phyloP scores from a whole-genome alignment of 2,888 invertebrate species.

The Sesia bembeciformis region DNA sequence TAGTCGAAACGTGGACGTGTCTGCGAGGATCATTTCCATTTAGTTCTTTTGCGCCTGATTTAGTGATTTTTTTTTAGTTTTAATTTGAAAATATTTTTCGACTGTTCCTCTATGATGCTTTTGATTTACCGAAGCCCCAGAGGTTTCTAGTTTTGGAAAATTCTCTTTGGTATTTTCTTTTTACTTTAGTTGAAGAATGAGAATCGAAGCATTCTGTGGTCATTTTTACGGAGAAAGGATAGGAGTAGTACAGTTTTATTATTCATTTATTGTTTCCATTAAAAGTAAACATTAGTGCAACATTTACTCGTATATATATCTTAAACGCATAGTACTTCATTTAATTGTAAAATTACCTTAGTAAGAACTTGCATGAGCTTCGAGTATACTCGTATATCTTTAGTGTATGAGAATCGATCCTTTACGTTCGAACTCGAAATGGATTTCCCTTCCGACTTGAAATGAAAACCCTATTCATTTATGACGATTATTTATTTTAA shows the following conservation, averaged over 20 bases:
- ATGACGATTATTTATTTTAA: neutral
- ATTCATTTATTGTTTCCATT: conserved; percentile 70
- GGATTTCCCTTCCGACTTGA: neutral
- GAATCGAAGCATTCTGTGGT: conserved; percentile 28
- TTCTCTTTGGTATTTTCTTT: neutral
- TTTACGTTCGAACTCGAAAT: neutral
- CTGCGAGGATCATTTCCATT: conserved; percentile 25
- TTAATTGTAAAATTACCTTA: conserved; percentile 34
- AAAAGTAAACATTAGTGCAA: conserved; percentile 26
- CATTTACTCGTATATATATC: conserved; percentile 45
- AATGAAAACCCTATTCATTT: neutral
- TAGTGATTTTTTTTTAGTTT: conserved; percentile 35
- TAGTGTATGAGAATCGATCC: neutral
- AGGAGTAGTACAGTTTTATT: conserved; percentile 56
- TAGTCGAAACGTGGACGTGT: conserved; percentile 44
- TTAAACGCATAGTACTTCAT: conserved; percentile 50
- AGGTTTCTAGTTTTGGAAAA: neutral
- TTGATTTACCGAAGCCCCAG: neutral
- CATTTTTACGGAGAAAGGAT: conserved; percentile 23
- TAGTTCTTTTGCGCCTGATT: conserved; percentile 42
- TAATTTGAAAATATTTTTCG: conserved; percentile 24
- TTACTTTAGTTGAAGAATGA: neutral
- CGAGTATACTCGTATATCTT: conserved; percentile 12
- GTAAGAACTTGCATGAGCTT: conserved; percentile 55
- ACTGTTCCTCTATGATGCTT: conserved; percentile 28